A percentile compares a stretch with the other conserved stretches of the same genome.
Conservation (phyloP, 2,797 vertebrate species). For the Enteromius fasciolatus region DNA sequence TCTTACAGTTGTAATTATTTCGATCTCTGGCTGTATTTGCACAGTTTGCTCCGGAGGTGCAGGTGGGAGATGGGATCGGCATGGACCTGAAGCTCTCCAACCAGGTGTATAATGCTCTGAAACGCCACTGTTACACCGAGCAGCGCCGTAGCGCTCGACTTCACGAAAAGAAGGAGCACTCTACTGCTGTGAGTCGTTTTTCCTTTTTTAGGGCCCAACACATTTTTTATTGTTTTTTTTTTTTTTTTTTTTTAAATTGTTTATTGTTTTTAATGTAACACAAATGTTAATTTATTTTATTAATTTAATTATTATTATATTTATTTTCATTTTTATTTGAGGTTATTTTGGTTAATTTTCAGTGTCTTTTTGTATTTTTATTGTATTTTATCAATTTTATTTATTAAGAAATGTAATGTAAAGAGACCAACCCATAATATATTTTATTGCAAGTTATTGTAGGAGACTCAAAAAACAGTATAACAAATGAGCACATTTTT, state of each 20-base stretch:
- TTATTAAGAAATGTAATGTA: not conserved
- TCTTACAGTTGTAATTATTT: not conserved
- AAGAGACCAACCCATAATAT: not conserved
- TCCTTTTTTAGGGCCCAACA: not conserved
- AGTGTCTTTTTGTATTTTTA: not conserved
- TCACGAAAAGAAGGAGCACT: conserved; percentile 97
- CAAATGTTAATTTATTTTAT: not conserved
- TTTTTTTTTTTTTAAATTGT: no score
- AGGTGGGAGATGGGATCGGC: conserved; percentile 91
- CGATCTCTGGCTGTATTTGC: not conserved
- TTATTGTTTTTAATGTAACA: not conserved
- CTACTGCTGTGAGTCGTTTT: conserved; percentile 85
- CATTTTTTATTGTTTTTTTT: not conserved
- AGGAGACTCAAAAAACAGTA: not conserved
- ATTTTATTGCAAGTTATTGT: no score
- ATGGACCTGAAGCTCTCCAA: conserved; percentile 98
- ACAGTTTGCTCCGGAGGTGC: conserved; percentile 94
- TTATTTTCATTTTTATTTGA: not conserved
- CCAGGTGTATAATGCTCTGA: conserved; percentile 95
- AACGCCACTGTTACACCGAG: conserved; percentile 92
- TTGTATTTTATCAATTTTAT: not conserved
- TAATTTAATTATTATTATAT: not conserved
- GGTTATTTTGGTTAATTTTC: not conserved
- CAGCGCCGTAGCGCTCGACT: conserved; percentile 90
- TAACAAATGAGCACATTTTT: not conserved